Conservation (phyloP, 2,797 vertebrate genomes). For the Babyrousa celebensis region DNA sequence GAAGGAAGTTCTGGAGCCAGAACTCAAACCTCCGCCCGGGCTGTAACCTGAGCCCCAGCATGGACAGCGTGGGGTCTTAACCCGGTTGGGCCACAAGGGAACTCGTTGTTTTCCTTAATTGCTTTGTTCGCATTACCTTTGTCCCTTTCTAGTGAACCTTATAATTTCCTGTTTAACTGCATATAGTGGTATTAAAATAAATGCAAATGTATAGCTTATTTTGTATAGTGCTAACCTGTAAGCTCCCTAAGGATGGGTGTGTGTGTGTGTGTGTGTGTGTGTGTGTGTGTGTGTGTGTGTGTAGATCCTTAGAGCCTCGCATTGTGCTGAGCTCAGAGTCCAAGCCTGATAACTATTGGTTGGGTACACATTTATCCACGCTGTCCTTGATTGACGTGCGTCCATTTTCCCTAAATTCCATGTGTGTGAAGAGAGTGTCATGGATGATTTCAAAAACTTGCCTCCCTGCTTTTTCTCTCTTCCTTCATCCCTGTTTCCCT, state of each 20-base stretch:
- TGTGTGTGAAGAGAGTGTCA: not conserved
- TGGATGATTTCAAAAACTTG: not conserved
- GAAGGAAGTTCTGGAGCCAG: too few relatives aligned
- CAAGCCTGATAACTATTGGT: not conserved
- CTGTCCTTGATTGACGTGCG: not conserved
- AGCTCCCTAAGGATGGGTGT: not conserved
- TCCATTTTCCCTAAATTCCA: not conserved
- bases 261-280: not conserved
- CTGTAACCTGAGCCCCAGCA: too few relatives aligned
- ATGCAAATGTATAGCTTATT: not conserved
- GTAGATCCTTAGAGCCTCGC: not conserved
- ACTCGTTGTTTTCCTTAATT: not conserved
- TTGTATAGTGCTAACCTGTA: not conserved
- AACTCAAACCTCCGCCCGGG: too few relatives aligned
- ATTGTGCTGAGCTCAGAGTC: not conserved
- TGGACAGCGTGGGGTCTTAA: too few relatives aligned
- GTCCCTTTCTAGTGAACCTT: not conserved
- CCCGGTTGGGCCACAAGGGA: too few relatives aligned
- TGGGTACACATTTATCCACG: not conserved
- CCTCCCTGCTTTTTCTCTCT: not conserved
- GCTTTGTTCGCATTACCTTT: not conserved
- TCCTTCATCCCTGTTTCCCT: not conserved
- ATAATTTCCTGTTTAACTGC: not conserved
- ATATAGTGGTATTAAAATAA: not conserved
- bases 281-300: not conserved